Base-by-base conservation (phyloP, 2,888 invertebrate species). In the Onchidella celtica region DNA sequence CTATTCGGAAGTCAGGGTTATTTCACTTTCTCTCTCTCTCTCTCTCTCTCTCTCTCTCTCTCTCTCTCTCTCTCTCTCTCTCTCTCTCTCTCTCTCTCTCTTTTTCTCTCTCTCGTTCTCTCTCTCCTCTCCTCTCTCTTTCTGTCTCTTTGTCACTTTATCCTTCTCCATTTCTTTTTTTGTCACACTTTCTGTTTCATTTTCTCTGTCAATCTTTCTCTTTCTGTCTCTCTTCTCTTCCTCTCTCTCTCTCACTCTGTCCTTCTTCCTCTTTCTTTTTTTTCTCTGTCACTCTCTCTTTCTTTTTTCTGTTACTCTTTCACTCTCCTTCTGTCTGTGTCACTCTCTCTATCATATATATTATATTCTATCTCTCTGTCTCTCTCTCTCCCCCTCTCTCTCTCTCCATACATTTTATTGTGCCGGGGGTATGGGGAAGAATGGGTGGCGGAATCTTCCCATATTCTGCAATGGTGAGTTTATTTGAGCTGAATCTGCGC, bases 11-110 rank as follows among this genome's bases (percentile, higher is more conserved):
- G n/a, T n/a, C n/a, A n/a, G n/a, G n/a, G n/a, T n/a, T n/a, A n/a
- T n/a, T n/a, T n/a, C n/a, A n/a, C n/a, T n/a, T n/a, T n/a, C n/a
- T n/a, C n/a, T n/a, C n/a, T n/a, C n/a, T n/a, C n/a, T n/a, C n/a
- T n/a, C n/a, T n/a, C n/a, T n/a, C n/a, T n/a, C n/a, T n/a, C n/a
- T n/a, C n/a, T n/a, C n/a, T n/a, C n/a, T n/a, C n/a, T n/a, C n/a
- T n/a, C n/a, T n/a, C 24, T 68, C 77, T 68, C 68, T 68, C 57
- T 57, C 57, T 77, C 77, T 55, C 55, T 55, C 77, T 38, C 34
- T 38, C 75, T 38, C 59, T 21, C 75, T 68, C 21, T 55, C 40
- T 65, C 40, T 77, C 66, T 32, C 32, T 77, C 47, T 55, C 34
- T 36, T 24, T 17, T 24, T 38, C 21, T 38, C 24, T 38, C 36